Base-by-base conservation (phyloP, 2,888 invertebrate genomes). In the Myopa testacea region DNA sequence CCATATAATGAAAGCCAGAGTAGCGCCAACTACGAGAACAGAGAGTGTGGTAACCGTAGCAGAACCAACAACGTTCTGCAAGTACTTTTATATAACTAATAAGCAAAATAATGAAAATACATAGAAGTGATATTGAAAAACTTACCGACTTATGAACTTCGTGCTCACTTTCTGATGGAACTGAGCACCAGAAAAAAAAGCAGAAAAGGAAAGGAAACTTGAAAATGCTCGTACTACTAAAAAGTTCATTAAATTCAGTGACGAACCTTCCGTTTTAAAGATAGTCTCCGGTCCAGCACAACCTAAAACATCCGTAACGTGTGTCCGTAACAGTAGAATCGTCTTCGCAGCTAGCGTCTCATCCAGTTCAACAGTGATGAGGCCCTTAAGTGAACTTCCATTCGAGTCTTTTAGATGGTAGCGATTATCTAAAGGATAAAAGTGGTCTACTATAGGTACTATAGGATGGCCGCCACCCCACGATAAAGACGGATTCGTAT, bases 381-480 rank as follows among this genome's bases (percentile, higher is more conserved):
- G 78, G n/a, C 85, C 86, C 67, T 83, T 81, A 55, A 80, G 80
- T 0, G 75, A 76, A 72, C 78, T 62, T 6, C 70, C 4, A 67
- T 80, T 16, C 74, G 76, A 16, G 72, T 78, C 7, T 26, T 67
- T 4, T 45, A 45, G 0, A 10, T 83, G 81, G 40, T 80, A 75
- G 14, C 83, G 40, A 37, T 85, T 83, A 45, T 80, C 80, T n/a
- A 88, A 71, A n/a, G 83, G 82, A 77, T 84, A 85, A 4, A 82
- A 70, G 50, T 81, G 81, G 58, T 83, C 85, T 19, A 82, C 80
- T 4, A 88, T 81, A 40, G 84, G 83, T 74, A 81, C 45, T 26
- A 26, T 26, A 45, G 7, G 83, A 0, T 85, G 76, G n/a, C 83
- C 82, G 0, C 88, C 89, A 12, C 88, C 88, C 88, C 88, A 89